A percentile compares a stretch with the other conserved stretches of the same genome.
These are phyloP conservation scores for Portunus trituberculatus DNA, from an alignment of 1,140 invertebrate species.

Conservation along the genomic window DNA sequence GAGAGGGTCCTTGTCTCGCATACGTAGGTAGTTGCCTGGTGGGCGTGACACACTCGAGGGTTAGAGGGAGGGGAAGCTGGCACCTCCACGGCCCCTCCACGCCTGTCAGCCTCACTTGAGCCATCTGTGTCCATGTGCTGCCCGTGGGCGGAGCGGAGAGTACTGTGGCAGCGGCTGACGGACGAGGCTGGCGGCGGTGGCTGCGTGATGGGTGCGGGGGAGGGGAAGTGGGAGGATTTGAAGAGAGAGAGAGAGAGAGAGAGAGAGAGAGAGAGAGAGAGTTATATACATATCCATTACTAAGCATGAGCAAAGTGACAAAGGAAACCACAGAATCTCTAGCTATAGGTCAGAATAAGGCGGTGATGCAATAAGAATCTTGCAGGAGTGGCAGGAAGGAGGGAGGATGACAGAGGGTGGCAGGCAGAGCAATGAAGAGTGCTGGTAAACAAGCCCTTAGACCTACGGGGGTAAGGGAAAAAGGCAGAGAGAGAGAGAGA, in stretches of 20 bases:
- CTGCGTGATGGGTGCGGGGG: background rate
- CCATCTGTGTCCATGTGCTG: background rate
- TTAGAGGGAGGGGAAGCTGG: background rate
- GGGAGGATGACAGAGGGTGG: background rate
- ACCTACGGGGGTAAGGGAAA: background rate
- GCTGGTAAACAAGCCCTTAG: background rate
- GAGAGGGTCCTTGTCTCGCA: background rate
- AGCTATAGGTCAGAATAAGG: background rate
- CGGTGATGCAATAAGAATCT: too few species aligned
- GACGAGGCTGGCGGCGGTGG: background rate
- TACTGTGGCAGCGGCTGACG: too few species aligned
- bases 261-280: constrained; percentile 21
- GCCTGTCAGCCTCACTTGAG: background rate
- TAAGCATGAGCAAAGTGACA: background rate
- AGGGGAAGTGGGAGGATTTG: background rate
- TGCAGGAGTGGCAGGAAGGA: background rate
- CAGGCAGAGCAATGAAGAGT: background rate
- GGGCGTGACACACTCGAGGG: background rate
- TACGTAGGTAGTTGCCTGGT: background rate
- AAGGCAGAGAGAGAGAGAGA: constrained; percentile 27
- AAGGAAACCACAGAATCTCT: background rate
- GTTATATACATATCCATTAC: background rate
- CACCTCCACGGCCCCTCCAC: background rate
- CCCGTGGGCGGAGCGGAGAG: background rate
- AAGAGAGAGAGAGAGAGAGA: constrained; percentile 25